Base-by-base conservation (phyloP, 2,888 invertebrate species). In the Anodontia alba region DNA sequence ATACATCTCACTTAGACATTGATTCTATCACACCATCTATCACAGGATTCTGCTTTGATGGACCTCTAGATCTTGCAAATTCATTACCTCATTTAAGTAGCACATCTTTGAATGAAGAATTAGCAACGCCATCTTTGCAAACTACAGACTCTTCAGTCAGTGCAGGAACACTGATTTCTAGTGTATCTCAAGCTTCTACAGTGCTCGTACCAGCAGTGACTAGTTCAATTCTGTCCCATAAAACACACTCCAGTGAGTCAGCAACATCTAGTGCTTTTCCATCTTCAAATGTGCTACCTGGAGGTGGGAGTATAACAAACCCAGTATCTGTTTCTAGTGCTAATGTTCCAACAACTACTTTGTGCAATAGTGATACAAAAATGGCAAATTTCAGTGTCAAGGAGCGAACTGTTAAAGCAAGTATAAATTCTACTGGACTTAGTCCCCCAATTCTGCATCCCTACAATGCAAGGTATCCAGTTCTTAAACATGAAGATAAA, bases 281-380 rank as follows among this genome's bases (percentile, higher is more conserved):
- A 10, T 72, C 76, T 36, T 33, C 71, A 51, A 71, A 38, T 26
- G 33, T 71, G 66, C 26, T 31, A 7, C 51, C 51, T 33, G 36
- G 36, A 29, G 36, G 36, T 54, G 57, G 29, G 17, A 12, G 8
- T 17, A 23, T 38, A 36, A 15, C 72, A 33, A 54, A 54, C 36
- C 26, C 72, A n/a, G 12, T 29, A 5, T 31, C 72, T 46, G 23
- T 31, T 15, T 20, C 72, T 38, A 29, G 69, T 69, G 69, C 69
- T 69, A 69, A 69, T 46, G 29, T 46, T 43, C 23, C 43, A 15
- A 29, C 46, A 10, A 67, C 36, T n/a, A 15, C 31, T 46, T 33
- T 81, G 86, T 86, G 86, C 86, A 86, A 86, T 86, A 86, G 73
- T 76, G 81, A 83, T 42, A 62, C 51, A 71, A 83, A 80, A 82